Conservation (phyloP, 2,797 vertebrate genomes). For the Pipistrellus pipistrellus region DNA sequence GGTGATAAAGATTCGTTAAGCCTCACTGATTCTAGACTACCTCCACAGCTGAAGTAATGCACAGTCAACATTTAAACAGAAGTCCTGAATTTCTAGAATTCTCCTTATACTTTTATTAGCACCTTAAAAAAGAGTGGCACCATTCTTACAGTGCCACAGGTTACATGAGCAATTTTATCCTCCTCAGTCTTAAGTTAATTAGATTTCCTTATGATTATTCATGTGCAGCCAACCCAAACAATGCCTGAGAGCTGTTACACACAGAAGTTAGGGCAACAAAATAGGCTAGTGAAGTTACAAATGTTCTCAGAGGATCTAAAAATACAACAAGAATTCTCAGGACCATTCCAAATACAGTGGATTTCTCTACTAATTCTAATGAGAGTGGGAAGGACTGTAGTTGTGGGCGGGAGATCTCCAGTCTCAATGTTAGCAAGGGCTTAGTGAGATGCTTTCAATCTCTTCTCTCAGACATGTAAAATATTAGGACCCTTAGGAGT, state of each 20-base stretch:
- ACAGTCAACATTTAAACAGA: neutral
- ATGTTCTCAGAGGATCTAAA: neutral
- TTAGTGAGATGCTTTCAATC: neutral
- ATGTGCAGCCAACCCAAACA: neutral
- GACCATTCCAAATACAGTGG: neutral
- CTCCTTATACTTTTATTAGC: neutral
- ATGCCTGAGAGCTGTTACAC: neutral
- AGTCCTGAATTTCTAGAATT: neutral
- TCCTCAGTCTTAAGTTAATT: neutral
- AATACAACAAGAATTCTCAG: neutral
- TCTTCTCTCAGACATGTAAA: neutral
- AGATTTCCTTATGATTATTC: conserved; percentile 7
- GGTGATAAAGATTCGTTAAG: neutral
- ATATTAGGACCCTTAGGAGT: neutral
- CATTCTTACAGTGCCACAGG: neutral
- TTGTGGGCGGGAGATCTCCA: neutral
- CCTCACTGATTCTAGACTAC: neutral
- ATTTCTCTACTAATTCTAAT: neutral
- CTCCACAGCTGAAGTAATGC: neutral
- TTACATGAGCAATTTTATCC: neutral
- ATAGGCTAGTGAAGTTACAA: neutral
- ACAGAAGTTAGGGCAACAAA: neutral
- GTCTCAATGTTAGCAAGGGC: neutral
- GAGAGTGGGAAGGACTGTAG: neutral
- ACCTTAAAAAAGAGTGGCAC: neutral